Evolutionary conservation across 2,113 vertebrate species (phyloP).

Genomic region (Nerophis lumbriciformis): DNA sequence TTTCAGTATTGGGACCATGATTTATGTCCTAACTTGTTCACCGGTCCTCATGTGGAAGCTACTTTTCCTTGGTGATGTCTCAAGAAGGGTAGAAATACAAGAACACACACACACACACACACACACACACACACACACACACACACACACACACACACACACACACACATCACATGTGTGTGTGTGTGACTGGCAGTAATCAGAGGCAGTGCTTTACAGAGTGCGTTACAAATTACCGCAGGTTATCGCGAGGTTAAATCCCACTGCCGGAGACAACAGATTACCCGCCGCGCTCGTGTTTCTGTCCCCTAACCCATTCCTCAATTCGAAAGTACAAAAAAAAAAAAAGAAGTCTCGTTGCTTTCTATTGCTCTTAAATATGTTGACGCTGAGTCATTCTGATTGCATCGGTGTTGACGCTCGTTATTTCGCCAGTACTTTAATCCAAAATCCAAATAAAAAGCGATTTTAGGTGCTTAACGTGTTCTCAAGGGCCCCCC

Average conservation of each 20-base stretch:
- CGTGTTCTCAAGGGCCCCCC: background rate
- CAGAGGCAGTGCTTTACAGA: background rate
- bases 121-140: too few species aligned
- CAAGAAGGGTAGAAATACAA: too few species aligned
- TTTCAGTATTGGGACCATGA: too few species aligned
- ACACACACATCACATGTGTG: too few species aligned
- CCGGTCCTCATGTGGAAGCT: too few species aligned
- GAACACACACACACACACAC: too few species aligned
- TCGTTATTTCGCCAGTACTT: constrained; percentile 7
- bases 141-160: background rate
- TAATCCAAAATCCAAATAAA: constrained; percentile 22
- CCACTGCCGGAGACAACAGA: constrained; percentile 6
- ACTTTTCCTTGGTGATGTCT: too few species aligned
- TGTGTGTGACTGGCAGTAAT: background rate
- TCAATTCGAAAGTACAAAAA: background rate
- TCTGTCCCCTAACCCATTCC: background rate
- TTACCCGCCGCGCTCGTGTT: background rate
- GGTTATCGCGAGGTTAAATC: background rate
- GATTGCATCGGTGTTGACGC: background rate
- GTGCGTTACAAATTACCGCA: constrained; percentile 1
- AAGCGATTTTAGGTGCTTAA: constrained; percentile 19
- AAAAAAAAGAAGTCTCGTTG: background rate
- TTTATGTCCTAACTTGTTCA: too few species aligned
- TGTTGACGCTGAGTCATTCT: background rate
- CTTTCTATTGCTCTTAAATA: too few species aligned